Base-by-base conservation (phyloP, 2,797 vertebrate genomes). In the Gymnothorax javanicus region DNA sequence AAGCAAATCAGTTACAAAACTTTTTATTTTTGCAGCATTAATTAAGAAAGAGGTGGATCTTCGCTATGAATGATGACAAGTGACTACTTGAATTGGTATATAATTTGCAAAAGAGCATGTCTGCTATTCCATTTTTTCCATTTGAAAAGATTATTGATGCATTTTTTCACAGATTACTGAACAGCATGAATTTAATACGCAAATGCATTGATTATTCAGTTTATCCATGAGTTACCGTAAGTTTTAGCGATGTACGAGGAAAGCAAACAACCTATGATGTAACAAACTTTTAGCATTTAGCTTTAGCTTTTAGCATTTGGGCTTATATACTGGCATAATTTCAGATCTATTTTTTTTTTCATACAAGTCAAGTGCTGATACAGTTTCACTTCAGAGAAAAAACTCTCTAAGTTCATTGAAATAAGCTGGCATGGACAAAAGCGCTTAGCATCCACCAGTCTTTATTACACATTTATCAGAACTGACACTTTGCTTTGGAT, bases 271-370 rank as follows among this genome's bases (percentile, higher is more conserved):
- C 17, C 43, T 8, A 64, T 52, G n/a, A 20, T 82, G 60, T 64
- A 82, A 54, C 25, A 81, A 52, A 67, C 50, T 52, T 79, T 79
- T 79, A 43, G 43, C 75, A 79, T 23, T 23, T 50, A 52, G 43
- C 5, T 52, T 15, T 86, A 59, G 6, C 87, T 43, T 89, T 87
- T 56, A 88, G 79, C 83, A 87, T 64, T 82, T 57, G 33, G 17
- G 27, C 71, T 64, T n/a, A n/a, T n/a, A n/a, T 64, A 82, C 8
- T 50, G 27, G 52, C 52, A 13, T 85, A 84, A 86, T 81, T 50
- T 56, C 60, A 87, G 86, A 85, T 86, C 86, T 89, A 87, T 82
- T 84, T 57, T 87, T 25, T 85, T 86, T 43, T n/a, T n/a, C n/a
- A n/a, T 43, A 43, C 33, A 43, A 43, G 33, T 43, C 33, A 43